These are phyloP conservation scores for Atta texana DNA, from an alignment of 1,140 invertebrate species.

Conservation along the genomic window DNA sequence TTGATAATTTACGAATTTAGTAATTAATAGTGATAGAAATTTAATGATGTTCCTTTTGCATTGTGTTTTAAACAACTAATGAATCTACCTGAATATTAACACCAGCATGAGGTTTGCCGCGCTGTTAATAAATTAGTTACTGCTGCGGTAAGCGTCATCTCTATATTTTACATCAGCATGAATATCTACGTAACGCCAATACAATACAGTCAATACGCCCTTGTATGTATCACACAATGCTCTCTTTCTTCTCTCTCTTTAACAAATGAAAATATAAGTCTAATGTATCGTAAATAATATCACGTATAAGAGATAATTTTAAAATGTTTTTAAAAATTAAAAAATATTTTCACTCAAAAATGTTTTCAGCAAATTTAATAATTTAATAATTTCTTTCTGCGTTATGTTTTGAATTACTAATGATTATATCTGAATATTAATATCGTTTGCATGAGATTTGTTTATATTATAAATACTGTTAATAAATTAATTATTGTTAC, in stretches of 20 bases:
- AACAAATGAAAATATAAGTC: constrained; percentile 26
- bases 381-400: too few relatives aligned
- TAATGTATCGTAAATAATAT: not conserved
- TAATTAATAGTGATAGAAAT: constrained; percentile 30
- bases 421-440: too few relatives aligned
- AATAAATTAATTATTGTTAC: too few relatives aligned
- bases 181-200: not conserved
- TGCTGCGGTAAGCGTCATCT: not conserved
- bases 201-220: not conserved
- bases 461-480: too few relatives aligned
- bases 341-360: not conserved
- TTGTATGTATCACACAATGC: not conserved
- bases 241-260: not conserved
- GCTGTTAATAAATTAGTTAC: constrained; percentile 47
- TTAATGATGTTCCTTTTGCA: constrained; percentile 4
- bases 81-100: constrained; percentile 14
- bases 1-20: not conserved
- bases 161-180: not conserved
- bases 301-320: not conserved
- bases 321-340: not conserved
- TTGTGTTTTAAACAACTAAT: not conserved
- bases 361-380: not conserved
- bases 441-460: too few relatives aligned
- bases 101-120: constrained; percentile 1
- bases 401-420: too few relatives aligned